Evolutionary conservation across 2,888 invertebrate species (phyloP), one percentile per base, ranked within the genome.

Genomic region (Cosmia trapezina): DNA sequence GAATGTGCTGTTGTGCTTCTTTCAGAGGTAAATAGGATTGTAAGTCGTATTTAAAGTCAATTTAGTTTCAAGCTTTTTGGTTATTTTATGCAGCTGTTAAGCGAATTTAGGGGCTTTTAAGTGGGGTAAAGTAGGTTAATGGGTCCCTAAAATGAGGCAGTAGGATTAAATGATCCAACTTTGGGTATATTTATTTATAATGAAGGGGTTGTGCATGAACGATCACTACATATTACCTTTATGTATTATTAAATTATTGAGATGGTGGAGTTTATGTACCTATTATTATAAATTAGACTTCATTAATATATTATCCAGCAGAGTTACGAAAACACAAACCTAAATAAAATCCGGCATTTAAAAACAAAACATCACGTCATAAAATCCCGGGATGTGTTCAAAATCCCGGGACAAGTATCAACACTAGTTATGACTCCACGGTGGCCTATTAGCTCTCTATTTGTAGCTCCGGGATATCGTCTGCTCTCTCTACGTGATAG

Each of bases 361-460:
- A 41, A 22, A 45, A 5, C 7, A 4, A 53, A 43, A 41, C 8
- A 33, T 12, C 12, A 41, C 45, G 12, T 41, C 7, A 41, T 28
- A 47, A 63, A 69, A 76, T 70, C 71, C 66, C 73, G 80, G 73
- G 12, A 41, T 37, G 4, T 33, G 4, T 17, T 51, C 19, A 54
- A 67, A 78, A 70, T 22, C 67, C 63, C 74, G 59, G 53, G 43
- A 14, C 12, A 4, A 47, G 54, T 59, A 11, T 61, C 83, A 83
- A 1, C 83, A 76, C 83, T 83, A 82, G 61, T 69, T 70, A 80
- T 64, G 80, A 67, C 73, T 77, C 81, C 68, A 72, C 70, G 12
- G 81, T 69, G 74, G 76, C 81, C 77, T 83, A 80, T 83, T 82
- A 82, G 70, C 66, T 70, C 65, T 76, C 76, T 83, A 71, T 80